phyloP scores from a whole-genome alignment of 1,140 invertebrate species.

The Venturia canescens region DNA sequence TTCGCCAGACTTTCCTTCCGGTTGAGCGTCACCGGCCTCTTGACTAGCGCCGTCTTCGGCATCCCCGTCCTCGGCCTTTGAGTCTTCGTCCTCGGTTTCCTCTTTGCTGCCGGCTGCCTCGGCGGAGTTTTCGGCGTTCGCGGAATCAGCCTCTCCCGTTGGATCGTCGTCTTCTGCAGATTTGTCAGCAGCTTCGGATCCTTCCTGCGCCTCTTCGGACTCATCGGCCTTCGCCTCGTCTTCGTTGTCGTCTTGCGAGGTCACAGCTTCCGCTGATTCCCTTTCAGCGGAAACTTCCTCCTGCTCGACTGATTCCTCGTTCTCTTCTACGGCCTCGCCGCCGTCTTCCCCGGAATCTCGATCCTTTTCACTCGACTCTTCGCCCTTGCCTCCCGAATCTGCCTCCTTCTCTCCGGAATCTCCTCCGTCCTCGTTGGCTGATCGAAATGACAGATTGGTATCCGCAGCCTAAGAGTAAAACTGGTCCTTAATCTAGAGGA shows the following conservation, averaged over 20 bases:
- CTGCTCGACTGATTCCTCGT: slow-evolving; percentile 42
- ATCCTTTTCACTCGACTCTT: slow-evolving; percentile 33
- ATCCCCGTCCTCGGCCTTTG: slow-evolving; percentile 20
- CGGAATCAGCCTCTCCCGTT: slow-evolving; percentile 63
- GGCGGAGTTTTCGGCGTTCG: slow-evolving; percentile 56
- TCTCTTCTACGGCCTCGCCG: slow-evolving; percentile 27
- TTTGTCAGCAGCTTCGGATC: slow-evolving; percentile 53
- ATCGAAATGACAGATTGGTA: not conserved
- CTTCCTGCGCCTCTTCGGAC: not conserved
- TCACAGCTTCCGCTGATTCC: slow-evolving; percentile 10
- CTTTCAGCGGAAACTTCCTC: slow-evolving; percentile 36
- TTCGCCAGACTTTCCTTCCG: slow-evolving; percentile 50
- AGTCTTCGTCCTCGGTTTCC: slow-evolving; percentile 56
- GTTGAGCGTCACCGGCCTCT: slow-evolving; percentile 48
- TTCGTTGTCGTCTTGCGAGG: not conserved
- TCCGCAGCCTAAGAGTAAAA: not conserved
- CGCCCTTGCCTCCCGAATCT: not conserved
- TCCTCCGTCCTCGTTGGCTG: slow-evolving; percentile 25
- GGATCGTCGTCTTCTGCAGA: slow-evolving; percentile 64
- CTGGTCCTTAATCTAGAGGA: too few relatives aligned
- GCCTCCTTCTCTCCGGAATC: slow-evolving; percentile 19
- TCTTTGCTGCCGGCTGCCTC: slow-evolving; percentile 54
- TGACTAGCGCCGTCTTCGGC: slow-evolving; percentile 23
- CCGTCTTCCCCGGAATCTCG: slow-evolving; percentile 40
- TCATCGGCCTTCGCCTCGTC: not conserved